These are phyloP conservation scores for Psammodynastes pulverulentus DNA, from an alignment of 2,113 vertebrate species.

Conservation along the genomic window DNA sequence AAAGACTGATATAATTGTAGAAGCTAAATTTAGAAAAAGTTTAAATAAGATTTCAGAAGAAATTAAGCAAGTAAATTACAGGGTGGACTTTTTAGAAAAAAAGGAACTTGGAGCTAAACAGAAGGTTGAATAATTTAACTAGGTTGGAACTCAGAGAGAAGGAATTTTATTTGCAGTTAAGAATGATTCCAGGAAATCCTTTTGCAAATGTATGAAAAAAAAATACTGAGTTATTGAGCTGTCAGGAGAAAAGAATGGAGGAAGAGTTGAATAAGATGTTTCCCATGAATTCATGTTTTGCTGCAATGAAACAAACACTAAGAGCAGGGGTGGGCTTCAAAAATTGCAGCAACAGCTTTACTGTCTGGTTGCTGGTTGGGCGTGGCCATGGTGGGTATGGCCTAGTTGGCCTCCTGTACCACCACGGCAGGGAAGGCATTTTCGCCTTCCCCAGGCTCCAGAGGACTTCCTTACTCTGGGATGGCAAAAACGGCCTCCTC, in stretches of 20 bases:
- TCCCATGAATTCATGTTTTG: not conserved
- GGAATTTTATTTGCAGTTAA: not conserved
- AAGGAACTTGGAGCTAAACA: not conserved
- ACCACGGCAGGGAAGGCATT: no score
- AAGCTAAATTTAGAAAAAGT: not conserved
- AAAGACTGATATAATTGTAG: not conserved
- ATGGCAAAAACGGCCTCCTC: no score
- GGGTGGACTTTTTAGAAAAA: no score
- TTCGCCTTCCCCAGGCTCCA: no score
- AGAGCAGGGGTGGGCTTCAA: no score
- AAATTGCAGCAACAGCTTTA: no score
- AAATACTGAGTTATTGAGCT: not conserved
- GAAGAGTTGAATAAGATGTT: not conserved
- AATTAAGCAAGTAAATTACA: not conserved
- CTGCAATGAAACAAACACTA: not conserved
- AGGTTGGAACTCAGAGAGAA: not conserved
- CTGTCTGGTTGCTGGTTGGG: no score
- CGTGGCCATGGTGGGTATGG: no score
- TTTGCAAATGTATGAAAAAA: not conserved
- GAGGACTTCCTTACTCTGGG: no score
- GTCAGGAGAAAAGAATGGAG: not conserved
- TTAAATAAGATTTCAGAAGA: not conserved
- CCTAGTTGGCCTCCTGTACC: no score
- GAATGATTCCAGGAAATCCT: not conserved
- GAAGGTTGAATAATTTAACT: not conserved